These are phyloP conservation scores for Emydocephalus ijimae DNA, from an alignment of 2,113 vertebrate species.

Conservation along the genomic window DNA sequence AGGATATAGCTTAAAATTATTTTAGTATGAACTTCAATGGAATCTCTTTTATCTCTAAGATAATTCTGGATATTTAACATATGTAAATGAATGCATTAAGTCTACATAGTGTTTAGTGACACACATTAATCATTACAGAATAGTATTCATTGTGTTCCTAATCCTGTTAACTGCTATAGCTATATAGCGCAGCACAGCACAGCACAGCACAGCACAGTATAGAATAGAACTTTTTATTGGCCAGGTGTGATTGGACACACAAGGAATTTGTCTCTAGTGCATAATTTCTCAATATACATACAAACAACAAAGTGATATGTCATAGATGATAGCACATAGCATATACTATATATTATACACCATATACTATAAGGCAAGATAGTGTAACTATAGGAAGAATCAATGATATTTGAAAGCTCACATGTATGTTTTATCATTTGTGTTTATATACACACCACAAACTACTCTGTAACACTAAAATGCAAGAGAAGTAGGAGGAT, in stretches of 20 bases:
- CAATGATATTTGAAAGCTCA: neutral
- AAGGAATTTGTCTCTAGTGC: too few species aligned
- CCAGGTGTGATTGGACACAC: too few species aligned
- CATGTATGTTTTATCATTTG: neutral
- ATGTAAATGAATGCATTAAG: neutral
- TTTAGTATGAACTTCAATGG: neutral
- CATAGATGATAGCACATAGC: too few species aligned
- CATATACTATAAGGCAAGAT: neutral
- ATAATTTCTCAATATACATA: too few species aligned
- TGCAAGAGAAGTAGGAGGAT: neutral
- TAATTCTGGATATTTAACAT: neutral
- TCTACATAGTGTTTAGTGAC: neutral
- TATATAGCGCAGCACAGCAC: too few species aligned
- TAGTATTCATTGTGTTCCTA: neutral
- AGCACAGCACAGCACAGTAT: too few species aligned
- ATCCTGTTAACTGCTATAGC: neutral
- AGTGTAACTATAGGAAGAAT: neutral
- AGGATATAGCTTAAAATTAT: neutral
- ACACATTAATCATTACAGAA: neutral
- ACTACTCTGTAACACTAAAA: neutral
- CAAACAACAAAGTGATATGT: too few species aligned
- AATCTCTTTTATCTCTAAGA: neutral
- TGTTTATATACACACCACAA: neutral
- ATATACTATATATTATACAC: too few species aligned
- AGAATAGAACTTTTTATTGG: too few species aligned